Conservation (phyloP, 2,113 vertebrate species). For the Orientallactaga bullata region DNA sequence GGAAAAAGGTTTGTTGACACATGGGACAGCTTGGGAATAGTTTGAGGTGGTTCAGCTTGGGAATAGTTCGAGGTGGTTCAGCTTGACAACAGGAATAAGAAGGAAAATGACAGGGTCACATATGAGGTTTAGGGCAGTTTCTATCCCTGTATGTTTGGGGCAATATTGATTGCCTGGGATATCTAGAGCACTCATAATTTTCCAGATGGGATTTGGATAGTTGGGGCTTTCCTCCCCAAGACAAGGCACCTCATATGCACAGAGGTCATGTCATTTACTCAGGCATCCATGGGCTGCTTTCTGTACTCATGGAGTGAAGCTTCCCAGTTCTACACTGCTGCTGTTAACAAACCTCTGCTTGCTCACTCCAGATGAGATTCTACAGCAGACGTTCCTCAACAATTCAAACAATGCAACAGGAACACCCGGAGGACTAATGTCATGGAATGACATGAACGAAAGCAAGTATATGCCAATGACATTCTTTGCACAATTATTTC, state of each 20-base stretch:
- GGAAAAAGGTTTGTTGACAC: neutral
- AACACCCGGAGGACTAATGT: neutral
- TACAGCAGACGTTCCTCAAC: neutral
- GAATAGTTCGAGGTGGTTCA: neutral
- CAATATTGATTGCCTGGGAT: too few species aligned
- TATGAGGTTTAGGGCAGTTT: neutral
- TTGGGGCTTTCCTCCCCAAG: neutral
- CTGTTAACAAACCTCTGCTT: neutral
- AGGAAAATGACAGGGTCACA: neutral
- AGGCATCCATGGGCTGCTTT: accelerated
- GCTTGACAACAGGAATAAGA: neutral
- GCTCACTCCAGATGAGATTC: constrained; percentile 9
- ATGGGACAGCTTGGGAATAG: neutral
- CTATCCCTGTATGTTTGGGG: neutral
- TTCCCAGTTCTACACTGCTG: neutral
- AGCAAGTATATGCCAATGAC: neutral
- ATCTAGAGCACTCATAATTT: neutral
- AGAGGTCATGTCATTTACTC: neutral
- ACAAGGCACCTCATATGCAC: neutral
- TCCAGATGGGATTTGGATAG: neutral
- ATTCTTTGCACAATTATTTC: accelerated
- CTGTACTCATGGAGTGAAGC: neutral
- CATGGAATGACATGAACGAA: neutral
- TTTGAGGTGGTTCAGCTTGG: neutral
- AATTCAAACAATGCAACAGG: neutral